These are phyloP conservation scores for Elanus axillaris DNA, from an alignment of 2,113 vertebrate genomes.

Conservation along the genomic window DNA sequence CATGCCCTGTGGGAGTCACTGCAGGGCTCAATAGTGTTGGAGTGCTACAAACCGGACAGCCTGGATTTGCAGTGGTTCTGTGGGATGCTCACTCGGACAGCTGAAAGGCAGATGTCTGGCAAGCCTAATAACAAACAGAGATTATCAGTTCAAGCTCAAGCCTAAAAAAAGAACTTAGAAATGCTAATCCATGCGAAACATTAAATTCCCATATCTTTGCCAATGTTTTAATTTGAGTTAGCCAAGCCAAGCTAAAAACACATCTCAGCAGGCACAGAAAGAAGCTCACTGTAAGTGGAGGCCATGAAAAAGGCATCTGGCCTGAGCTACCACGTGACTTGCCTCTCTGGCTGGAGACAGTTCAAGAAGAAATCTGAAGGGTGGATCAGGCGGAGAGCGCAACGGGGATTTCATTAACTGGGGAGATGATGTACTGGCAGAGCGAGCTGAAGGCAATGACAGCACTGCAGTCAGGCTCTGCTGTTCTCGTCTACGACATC, in stretches of 20 bases:
- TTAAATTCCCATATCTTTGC: not conserved
- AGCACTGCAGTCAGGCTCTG: not conserved
- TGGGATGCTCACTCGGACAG: not conserved
- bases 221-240: not conserved
- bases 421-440: not conserved
- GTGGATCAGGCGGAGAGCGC: not conserved
- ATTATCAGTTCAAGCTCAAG: not conserved
- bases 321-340: not conserved
- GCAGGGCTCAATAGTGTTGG: not conserved
- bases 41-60: not conserved
- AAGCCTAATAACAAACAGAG: not conserved
- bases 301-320: not conserved
- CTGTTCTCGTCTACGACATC: not conserved
- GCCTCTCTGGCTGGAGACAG: not conserved
- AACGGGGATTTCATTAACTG: not conserved
- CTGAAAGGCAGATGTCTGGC: conserved; percentile 13
- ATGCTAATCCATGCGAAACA: not conserved
- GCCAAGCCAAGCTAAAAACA: not conserved
- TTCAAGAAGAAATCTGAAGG: not conserved
- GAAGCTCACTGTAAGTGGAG: not conserved
- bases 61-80: not conserved
- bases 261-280: not conserved
- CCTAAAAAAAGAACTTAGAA: not conserved
- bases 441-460: not conserved
- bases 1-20: rapidly evolving